Base-by-base conservation (phyloP, 1,140 invertebrate species). In the Drosophila teissieri region DNA sequence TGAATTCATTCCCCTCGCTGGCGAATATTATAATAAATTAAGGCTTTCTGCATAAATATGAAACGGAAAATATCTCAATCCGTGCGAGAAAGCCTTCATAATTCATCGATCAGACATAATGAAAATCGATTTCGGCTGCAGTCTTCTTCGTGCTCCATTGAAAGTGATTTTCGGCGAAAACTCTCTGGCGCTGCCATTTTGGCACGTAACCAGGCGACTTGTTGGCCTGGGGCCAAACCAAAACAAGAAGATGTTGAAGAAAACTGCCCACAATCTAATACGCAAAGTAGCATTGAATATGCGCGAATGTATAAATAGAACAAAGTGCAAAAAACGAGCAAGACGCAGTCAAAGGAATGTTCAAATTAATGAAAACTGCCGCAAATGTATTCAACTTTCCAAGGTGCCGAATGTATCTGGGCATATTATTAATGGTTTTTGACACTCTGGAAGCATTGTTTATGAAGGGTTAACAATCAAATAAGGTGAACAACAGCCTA, bases 91-190 rank as follows among this genome's bases (percentile, higher is more conserved):
- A 49, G 17, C 51, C 60, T 77, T 83, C 65, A 89, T 73, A 79
- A 73, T 80, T 80, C 67, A 85, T 88, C 54, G 65, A 58, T 64
- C 55, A 90, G 85, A 84, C 84, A 90, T 89, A 90, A 88, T 88
- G 67, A 77, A 84, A 88, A 74, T 90, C 69, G 68, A 83, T 74
- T 64, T 56, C 34, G 36, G 55, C 34, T 78, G 67, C 40, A 55
- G 12, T 42, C 48, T 58, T 69, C 58, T 67, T 56, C 54, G 54
- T 72, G 70, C 53, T 61, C 42, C 58, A 78, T 84, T 83, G 73
- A 89, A 89, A 80, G 68, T 78, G 77, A 80, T 85, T 80, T 80
- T 70, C 51, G 63, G 62, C 63, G 51, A 78, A 77, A 78, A 78
- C 60, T 80, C 60, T 65, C 56, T 52, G 79, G 82, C 70, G 63